Base-by-base conservation (phyloP, 2,797 vertebrate species). In the Thunnus albacares region DNA sequence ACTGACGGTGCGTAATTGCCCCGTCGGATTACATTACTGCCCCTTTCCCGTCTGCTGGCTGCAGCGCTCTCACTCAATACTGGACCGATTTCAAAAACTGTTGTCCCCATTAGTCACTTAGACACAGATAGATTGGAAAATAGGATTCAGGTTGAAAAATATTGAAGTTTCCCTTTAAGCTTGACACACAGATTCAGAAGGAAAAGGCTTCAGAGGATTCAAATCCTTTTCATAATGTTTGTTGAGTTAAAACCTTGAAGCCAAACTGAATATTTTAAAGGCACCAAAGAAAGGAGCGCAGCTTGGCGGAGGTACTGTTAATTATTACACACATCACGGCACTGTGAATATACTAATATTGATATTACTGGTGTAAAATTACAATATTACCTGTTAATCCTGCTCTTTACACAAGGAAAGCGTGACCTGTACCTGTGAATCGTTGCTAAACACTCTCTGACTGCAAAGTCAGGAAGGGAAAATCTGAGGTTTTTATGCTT, bases 171-270 rank as follows among this genome's bases (percentile, higher is more conserved):
- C 35, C 35, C 7, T 38, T 38, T 38, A 11, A 38, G 58, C 71
- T 26, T 66, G 24, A 47, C 51, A 73, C 38, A 81, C 38, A 81
- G 28, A 75, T 38, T 59, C 24, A 69, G 2, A 43, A 70, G 62
- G 28, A 62, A 71, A 72, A 65, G 59, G 73, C 69, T 77, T 64
- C 8, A 57, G 51, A 47, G 45, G 52, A 72, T 62, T 77, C 41
- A 28, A 71, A 56, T 60, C 28, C 41, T 51, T 45, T 30, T 65
- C 0, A 52, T 62, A 35, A 70, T 55, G 52, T 81, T 73, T 80
- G 68, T 65, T 8, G 6, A 57, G 14, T 55, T 72, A 64, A 81
- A 81, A 45, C 63, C 74, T 68, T 18, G 55, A 84, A 80, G 66
- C 58, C 56, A 52, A 41, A 59, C 14, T 12, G 14, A 55, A 79